phyloP scores from a whole-genome alignment of 2,888 invertebrate species.

The Sinopyrophorus schimmeli region DNA sequence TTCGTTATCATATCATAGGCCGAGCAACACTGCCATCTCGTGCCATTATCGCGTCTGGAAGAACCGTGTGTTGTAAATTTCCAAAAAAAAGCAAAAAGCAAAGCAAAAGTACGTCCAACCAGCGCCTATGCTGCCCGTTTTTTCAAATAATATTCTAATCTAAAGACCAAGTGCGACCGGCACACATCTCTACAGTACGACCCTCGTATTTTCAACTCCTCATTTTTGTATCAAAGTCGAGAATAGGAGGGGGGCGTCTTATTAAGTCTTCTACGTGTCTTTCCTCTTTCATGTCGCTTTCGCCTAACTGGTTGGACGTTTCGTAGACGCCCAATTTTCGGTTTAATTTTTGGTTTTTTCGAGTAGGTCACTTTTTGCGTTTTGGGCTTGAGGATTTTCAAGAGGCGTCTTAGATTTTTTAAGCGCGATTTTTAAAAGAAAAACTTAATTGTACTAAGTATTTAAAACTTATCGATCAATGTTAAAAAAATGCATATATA shows the following conservation, averaged over 20 bases:
- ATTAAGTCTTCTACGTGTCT: conserved; percentile 29
- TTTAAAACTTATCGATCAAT: conserved; percentile 46
- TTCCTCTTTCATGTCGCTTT: conserved; percentile 42
- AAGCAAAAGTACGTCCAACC: conserved; percentile 31
- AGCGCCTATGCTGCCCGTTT: conserved; percentile 29
- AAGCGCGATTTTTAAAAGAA: conserved; percentile 44
- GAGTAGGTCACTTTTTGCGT: conserved; percentile 1
- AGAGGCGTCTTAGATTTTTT: conserved; percentile 39
- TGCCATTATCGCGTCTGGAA: conserved; percentile 47
- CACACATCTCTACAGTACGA: conserved; percentile 40
- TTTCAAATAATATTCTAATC: conserved; percentile 14
- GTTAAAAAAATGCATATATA: conserved; percentile 47
- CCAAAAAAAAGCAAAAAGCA: too few relatives aligned
- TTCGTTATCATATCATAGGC: conserved; percentile 54
- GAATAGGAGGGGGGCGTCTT: background rate
- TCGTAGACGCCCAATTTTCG: conserved; percentile 29
- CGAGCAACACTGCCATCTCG: conserved; percentile 54
- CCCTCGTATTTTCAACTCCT: conserved; percentile 34
- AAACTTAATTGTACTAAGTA: conserved; percentile 39
- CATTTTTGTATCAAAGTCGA: conserved; percentile 7
- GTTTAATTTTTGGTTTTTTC: conserved; percentile 16
- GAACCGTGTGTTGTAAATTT: conserved; percentile 33
- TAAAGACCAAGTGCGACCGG: conserved; percentile 45
- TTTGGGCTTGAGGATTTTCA: background rate
- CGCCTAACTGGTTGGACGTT: conserved; percentile 44